phyloP scores from a whole-genome alignment of 2,797 vertebrate genomes.

The Danio choprae region DNA sequence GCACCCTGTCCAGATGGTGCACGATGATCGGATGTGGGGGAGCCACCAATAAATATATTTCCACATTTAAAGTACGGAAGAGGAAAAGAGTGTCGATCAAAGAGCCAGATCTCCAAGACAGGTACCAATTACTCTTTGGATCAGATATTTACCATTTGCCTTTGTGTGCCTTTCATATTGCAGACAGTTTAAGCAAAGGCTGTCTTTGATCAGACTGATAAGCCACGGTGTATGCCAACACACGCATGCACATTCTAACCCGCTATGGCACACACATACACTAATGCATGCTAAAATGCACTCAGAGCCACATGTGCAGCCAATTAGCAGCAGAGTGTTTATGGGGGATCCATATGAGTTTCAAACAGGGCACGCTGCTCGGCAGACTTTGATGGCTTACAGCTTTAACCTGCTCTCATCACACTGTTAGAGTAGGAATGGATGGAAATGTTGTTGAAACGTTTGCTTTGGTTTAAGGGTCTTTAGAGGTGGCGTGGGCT shows the following conservation, averaged over 20 bases:
- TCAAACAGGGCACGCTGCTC: conserved; percentile 50
- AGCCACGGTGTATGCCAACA: conserved; percentile 59
- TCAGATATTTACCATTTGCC: conserved; percentile 67
- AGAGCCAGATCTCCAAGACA: conserved; percentile 59
- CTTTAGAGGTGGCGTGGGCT: conserved; percentile 33
- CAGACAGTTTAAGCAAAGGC: conserved; percentile 54
- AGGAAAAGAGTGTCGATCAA: conserved; percentile 63
- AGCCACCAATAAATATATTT: conserved; percentile 69
- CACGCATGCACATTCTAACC: conserved; percentile 53
- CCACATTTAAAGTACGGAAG: conserved; percentile 69
- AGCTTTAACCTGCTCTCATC: conserved; percentile 58
- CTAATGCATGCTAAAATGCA: conserved; percentile 49
- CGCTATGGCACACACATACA: conserved; percentile 12
- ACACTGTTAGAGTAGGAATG: conserved; percentile 36
- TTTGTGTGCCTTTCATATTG: conserved; percentile 56
- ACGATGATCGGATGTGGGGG: conserved; percentile 64
- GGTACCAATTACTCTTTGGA: conserved; percentile 68
- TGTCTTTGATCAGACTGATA: conserved; percentile 64
- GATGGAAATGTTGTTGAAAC: conserved; percentile 51
- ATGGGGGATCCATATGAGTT: conserved; percentile 65
- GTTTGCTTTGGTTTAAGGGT: conserved; percentile 50
- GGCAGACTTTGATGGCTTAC: conserved; percentile 59
- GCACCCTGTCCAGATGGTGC: conserved; percentile 63
- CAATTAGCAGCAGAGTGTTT: conserved; percentile 67
- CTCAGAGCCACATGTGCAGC: conserved; percentile 59